These are phyloP conservation scores for Latrodectus hesperus DNA, from an alignment of 2,888 invertebrate species.

Conservation along the genomic window DNA sequence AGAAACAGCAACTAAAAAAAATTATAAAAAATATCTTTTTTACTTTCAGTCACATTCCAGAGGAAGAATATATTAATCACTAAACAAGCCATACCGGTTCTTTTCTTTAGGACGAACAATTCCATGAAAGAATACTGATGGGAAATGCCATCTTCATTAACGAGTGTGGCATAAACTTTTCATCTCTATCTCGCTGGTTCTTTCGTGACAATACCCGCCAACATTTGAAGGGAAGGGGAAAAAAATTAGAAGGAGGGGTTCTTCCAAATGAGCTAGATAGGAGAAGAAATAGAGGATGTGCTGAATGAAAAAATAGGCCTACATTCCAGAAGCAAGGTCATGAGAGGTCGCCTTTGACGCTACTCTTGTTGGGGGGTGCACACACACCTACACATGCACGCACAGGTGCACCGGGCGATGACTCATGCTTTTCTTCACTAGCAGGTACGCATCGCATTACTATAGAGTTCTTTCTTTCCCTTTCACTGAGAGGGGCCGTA, in stretches of 20 bases:
- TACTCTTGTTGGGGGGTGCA: conserved; percentile 5
- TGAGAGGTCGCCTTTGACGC: conserved; percentile 45
- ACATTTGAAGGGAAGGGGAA: background rate
- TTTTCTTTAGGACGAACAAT: too few species aligned
- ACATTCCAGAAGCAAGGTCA: conserved; percentile 67
- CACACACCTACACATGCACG: conserved; percentile 58
- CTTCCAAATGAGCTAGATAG: conserved; percentile 18
- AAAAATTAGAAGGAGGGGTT: conserved; percentile 8
- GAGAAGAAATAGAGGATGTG: conserved; percentile 16
- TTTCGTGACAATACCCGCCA: conserved; percentile 31
- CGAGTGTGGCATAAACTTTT: conserved; percentile 7
- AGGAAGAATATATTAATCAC: too few species aligned
- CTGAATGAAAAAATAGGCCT: conserved; percentile 47
- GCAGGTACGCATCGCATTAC: conserved; percentile 19
- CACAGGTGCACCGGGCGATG: conserved; percentile 48
- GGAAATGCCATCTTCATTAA: conserved; percentile 41
- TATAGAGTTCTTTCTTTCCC: conserved; percentile 14
- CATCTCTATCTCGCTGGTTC: background rate
- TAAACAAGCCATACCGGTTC: too few species aligned
- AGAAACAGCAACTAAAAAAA: too few species aligned
- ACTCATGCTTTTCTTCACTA: conserved; percentile 35
- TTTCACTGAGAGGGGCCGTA: conserved; percentile 2
- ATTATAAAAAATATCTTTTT: too few species aligned
- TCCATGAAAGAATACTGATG: too few species aligned
- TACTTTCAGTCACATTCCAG: too few species aligned